Percentiles rank a stretch among this genome's conserved stretches.
These are phyloP conservation scores for Watsonalla cultraria DNA, from an alignment of 2,888 invertebrate species.

Conservation along the genomic window DNA sequence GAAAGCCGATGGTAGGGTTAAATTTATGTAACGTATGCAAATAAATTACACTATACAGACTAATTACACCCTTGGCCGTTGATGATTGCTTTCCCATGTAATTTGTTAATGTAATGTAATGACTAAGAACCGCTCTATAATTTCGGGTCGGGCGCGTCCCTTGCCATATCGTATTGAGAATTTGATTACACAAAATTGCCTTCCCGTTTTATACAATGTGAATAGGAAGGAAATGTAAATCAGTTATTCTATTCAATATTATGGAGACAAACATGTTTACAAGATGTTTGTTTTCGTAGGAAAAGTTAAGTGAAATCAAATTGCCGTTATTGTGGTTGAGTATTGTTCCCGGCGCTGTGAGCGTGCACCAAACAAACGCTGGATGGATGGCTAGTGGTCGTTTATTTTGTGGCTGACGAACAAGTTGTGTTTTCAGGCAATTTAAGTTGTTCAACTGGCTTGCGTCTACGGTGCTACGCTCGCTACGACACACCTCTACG, in stretches of 20 bases:
- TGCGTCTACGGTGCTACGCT: slow-evolving; percentile 21
- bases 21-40: slow-evolving; percentile 23
- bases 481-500: slow-evolving; percentile 27
- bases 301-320: slow-evolving; percentile 40
- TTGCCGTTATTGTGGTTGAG: slow-evolving; percentile 37
- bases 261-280: slow-evolving; percentile 60
- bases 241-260: slow-evolving; percentile 29
- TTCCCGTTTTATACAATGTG: not conserved
- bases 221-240: not conserved
- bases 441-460: slow-evolving; percentile 43
- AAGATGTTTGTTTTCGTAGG: slow-evolving; percentile 33
- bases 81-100: slow-evolving; percentile 38
- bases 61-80: slow-evolving; percentile 31
- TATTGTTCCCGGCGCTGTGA: slow-evolving; percentile 37
- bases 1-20: slow-evolving; percentile 9
- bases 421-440: slow-evolving; percentile 47
- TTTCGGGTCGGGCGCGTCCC: slow-evolving; percentile 15
- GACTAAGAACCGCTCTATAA: slow-evolving; percentile 23
- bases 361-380: slow-evolving; percentile 37
- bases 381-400: slow-evolving; percentile 11
- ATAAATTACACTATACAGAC: slow-evolving; percentile 32
- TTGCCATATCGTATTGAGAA: slow-evolving; percentile 21
- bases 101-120: slow-evolving; percentile 27
- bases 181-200: slow-evolving; percentile 6
- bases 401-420: slow-evolving; percentile 37